Evolutionary conservation across 2,888 invertebrate genomes (phyloP).

Genomic region (Cerastis leucographa): DNA sequence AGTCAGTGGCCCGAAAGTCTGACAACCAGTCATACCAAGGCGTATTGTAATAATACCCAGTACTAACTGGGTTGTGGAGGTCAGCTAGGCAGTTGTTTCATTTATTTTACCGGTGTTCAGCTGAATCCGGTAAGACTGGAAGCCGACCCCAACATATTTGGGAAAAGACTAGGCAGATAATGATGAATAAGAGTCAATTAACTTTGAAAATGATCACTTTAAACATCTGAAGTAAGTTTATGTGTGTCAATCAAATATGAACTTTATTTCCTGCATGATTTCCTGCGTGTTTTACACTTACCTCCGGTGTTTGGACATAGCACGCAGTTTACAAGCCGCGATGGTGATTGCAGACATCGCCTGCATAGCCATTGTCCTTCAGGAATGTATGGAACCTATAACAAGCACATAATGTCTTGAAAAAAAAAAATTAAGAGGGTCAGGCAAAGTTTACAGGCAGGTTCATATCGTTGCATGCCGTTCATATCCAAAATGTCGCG

Average conservation of each 20-base stretch:
- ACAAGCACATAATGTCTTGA: not conserved
- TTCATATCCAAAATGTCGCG: not conserved
- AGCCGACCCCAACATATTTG: too few species aligned
- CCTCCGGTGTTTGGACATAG: slow-evolving; percentile 99
- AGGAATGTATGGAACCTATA: slow-evolving; percentile 96
- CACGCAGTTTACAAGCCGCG: slow-evolving; percentile 98
- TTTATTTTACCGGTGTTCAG: too few species aligned
- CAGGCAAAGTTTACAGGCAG: not conserved
- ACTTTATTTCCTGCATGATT: not conserved
- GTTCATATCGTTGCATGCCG: too few species aligned
- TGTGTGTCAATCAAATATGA: not conserved
- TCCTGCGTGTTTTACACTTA: slow-evolving; percentile 67
- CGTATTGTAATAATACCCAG: too few species aligned
- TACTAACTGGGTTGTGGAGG: too few species aligned
- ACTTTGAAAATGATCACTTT: not conserved
- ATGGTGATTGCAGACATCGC: slow-evolving; percentile 98
- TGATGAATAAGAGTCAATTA: not conserved
- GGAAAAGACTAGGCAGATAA: too few species aligned
- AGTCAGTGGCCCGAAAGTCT: too few species aligned
- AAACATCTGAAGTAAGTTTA: not conserved
- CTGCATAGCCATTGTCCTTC: slow-evolving; percentile 99
- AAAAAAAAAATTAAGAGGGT: too few species aligned
- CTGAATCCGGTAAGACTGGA: too few species aligned
- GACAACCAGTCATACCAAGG: too few species aligned
- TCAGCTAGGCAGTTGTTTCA: too few species aligned